Evolutionary conservation across 2,797 vertebrate genomes (phyloP), one percentile per base, ranked within the genome.

Genomic region (Salarias fasciatus): DNA sequence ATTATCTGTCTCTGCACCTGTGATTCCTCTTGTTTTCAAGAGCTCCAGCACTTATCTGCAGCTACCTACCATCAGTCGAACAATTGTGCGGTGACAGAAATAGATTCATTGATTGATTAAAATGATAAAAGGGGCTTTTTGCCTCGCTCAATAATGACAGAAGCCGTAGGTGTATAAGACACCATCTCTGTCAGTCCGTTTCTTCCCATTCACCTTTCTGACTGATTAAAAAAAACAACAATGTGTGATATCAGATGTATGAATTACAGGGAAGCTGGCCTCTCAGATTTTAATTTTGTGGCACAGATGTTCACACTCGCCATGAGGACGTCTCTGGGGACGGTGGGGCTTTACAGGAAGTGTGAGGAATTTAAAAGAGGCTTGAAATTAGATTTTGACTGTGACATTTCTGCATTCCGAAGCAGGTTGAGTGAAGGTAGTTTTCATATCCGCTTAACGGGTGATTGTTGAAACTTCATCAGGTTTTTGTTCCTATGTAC

Each of bases 51-150:
- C 18, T 14, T 24, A 24, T 24, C 18, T 2, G 24, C 18, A 24
- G 18, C 18, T 24, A 2, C 54, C 45, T 40, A 45, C 18, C 75
- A 77, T 79, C 79, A 79, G 67, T 83, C 36, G 1, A 48, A 61
- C 53, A 55, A 54, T 63, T 73, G 44, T 47, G 63, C 58, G 4
- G 40, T 2, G 2, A 61, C 55, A 54, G 51, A 77, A 77, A 72
- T 63, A 6, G 48, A 75, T 72, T 35, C 44, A 46, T 45, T 53
- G 66, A 81, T 79, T 63, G 78, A 75, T 83, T 63, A 41, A 62
- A 55, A 40, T 76, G 75, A 85, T 80, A 52, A 73, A 88, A 50
- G 61, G 33, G 50, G 14, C 30, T 42, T 55, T 78, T 75, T 75
- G 71, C 52, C 9, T 51, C n/a, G 4, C 64, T 82, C 46, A 46